phyloP scores from a whole-genome alignment of 2,113 vertebrate genomes.

The Pipa parva region DNA sequence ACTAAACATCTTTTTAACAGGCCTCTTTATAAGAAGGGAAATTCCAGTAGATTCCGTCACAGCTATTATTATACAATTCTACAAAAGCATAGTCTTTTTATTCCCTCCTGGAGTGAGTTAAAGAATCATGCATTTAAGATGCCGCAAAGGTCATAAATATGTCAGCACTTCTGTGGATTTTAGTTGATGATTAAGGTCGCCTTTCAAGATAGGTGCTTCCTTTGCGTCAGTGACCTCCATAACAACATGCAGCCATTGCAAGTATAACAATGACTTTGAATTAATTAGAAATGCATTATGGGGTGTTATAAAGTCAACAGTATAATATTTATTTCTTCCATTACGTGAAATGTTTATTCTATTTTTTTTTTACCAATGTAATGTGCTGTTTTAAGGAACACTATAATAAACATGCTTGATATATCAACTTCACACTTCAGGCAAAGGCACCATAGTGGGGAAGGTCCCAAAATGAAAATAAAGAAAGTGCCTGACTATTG shows the following conservation, averaged over 20 bases:
- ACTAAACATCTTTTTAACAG: too few species aligned
- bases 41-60: background rate
- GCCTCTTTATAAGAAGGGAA: background rate
- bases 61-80: background rate
- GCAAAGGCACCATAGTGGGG: too few species aligned
- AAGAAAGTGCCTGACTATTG: too few species aligned
- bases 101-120: background rate
- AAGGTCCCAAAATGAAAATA: too few species aligned
- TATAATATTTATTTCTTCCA: background rate
- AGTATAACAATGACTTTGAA: background rate
- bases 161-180: slow-evolving; percentile 1
- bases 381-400: too few species aligned
- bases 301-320: background rate
- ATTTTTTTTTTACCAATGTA: too few species aligned
- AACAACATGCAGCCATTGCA: slow-evolving; percentile 25
- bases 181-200: background rate
- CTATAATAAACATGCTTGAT: background rate
- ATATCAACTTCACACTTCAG: too few species aligned
- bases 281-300: background rate
- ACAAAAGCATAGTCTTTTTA: background rate
- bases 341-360: background rate
- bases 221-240: background rate
- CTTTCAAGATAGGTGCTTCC: background rate
- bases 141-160: background rate
- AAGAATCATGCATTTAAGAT: background rate